Conservation (phyloP, 2,888 invertebrate species). For the Scaptomyza cyrtandrae region DNA sequence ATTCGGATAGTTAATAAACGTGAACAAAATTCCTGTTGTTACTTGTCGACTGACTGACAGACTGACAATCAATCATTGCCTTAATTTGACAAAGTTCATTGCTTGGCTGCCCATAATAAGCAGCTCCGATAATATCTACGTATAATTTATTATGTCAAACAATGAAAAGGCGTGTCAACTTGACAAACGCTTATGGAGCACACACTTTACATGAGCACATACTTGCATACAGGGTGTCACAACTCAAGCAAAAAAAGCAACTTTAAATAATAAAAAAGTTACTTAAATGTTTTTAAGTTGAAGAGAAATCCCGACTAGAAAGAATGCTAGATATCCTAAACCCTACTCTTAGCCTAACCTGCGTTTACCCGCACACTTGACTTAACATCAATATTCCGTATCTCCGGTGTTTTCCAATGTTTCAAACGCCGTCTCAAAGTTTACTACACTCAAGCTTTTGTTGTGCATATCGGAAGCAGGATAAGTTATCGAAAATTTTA, state of each 20-base stretch:
- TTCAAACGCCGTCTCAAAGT: no score
- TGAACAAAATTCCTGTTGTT: conserved; percentile 20
- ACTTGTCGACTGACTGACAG: conserved; percentile 26
- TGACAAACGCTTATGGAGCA: conserved; percentile 37
- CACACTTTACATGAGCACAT: conserved; percentile 26
- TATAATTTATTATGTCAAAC: conserved; percentile 55
- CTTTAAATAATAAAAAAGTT: no score
- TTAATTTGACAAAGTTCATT: conserved; percentile 59
- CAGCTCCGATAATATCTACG: conserved; percentile 29
- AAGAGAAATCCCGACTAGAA: no score
- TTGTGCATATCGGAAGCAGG: no score
- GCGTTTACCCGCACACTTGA: no score
- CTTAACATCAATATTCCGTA: no score
- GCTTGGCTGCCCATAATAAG: conserved; percentile 37
- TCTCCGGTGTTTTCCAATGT: no score
- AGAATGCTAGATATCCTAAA: no score
- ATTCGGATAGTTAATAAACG: conserved; percentile 37
- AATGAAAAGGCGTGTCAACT: conserved; percentile 48
- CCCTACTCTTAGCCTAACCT: no score
- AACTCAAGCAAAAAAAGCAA: background rate
- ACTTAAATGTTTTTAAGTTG: no score
- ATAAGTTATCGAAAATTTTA: no score
- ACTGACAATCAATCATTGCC: conserved; percentile 63
- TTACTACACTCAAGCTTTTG: no score
- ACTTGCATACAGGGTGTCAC: conserved; percentile 22